These are phyloP conservation scores for Cossypha caffra DNA, from an alignment of 2,797 vertebrate species.

Conservation along the genomic window DNA sequence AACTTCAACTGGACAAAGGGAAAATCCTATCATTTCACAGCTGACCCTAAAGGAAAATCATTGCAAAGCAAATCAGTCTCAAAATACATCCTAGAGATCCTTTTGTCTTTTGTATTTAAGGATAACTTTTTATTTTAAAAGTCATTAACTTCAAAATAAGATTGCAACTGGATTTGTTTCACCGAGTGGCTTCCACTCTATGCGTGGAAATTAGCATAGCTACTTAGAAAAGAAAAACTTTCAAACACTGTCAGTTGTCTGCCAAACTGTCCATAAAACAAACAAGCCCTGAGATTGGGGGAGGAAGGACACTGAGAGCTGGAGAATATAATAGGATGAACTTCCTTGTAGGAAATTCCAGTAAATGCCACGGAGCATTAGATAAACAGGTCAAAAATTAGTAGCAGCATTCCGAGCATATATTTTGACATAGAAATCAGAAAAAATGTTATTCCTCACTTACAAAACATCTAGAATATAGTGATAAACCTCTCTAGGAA, in stretches of 20 bases:
- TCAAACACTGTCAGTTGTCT: not conserved
- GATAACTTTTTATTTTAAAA: not conserved
- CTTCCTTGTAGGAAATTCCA: conserved; percentile 31
- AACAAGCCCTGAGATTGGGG: not conserved
- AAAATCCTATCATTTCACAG: not conserved
- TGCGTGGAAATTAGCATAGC: not conserved
- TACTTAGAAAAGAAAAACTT: not conserved
- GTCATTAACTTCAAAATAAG: not conserved
- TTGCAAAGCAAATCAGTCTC: not conserved
- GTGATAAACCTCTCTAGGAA: not conserved
- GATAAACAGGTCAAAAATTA: not conserved
- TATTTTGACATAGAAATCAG: rapidly evolving
- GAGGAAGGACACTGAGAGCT: not conserved
- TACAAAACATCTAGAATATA: not conserved
- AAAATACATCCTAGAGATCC: not conserved
- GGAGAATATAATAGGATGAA: not conserved
- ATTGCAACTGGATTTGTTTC: not conserved
- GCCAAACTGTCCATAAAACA: conserved; percentile 6
- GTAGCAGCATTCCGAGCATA: not conserved
- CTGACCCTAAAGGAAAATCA: not conserved
- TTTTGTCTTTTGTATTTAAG: not conserved
- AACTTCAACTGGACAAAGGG: not conserved
- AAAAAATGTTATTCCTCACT: not conserved
- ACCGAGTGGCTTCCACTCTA: not conserved
- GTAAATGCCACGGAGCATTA: not conserved